These are phyloP conservation scores for Tringa solitaria DNA, from an alignment of 2,113 vertebrate species.

Conservation along the genomic window DNA sequence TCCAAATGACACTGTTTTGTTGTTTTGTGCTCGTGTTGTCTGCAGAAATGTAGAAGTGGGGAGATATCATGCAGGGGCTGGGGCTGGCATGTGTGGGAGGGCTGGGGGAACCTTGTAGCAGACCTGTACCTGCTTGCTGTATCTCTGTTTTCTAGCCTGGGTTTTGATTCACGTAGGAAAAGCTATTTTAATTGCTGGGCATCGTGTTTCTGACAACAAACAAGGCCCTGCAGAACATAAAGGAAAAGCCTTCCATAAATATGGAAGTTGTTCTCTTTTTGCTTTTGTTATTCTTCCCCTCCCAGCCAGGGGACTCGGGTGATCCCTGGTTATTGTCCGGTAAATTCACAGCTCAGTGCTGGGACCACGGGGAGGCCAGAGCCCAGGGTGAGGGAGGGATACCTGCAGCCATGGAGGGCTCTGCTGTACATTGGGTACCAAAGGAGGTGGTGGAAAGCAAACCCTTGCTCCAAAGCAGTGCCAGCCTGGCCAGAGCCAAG, in stretches of 20 bases:
- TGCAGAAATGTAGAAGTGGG: not conserved
- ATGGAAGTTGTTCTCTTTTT: not conserved
- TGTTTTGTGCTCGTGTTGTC: not conserved
- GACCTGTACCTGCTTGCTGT: not conserved
- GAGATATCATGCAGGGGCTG: not conserved
- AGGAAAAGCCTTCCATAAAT: not conserved
- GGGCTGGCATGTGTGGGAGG: not conserved
- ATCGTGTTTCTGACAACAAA: not conserved
- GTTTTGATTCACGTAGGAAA: not conserved
- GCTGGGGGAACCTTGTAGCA: not conserved
- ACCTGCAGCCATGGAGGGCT: not conserved
- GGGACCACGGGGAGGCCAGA: not conserved
- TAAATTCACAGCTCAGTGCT: not conserved
- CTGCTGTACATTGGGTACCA: not conserved
- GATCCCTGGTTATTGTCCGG: not conserved
- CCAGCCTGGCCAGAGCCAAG: not conserved
- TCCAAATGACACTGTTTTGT: not conserved
- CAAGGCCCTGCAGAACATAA: not conserved
- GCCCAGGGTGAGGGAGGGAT: not conserved
- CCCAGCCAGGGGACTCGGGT: not conserved
- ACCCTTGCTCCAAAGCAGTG: not conserved
- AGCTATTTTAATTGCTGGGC: not conserved
- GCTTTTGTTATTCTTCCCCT: not conserved
- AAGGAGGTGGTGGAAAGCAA: not conserved
- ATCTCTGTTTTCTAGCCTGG: not conserved